These are phyloP conservation scores for Microcebus ravelobensis DNA, from an alignment of 2,113 vertebrate genomes.

Conservation along the genomic window DNA sequence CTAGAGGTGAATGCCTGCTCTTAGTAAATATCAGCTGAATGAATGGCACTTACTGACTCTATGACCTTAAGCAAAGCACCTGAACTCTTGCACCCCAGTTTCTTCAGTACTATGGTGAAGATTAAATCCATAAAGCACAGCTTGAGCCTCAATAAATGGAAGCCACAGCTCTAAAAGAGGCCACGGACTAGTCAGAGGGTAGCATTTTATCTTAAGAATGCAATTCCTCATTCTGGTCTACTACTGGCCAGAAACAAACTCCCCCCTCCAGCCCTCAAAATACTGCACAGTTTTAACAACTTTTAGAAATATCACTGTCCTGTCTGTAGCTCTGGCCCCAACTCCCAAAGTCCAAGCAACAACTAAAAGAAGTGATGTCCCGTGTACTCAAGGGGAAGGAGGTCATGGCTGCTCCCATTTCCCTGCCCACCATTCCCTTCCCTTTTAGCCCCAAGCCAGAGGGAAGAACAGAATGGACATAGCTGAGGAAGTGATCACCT, in stretches of 20 bases:
- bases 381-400: neutral
- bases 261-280: neutral
- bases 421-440: neutral
- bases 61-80: neutral
- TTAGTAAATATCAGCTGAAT: neutral
- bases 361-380: neutral
- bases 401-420: neutral
- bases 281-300: neutral
- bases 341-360: neutral
- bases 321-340: constrained; percentile 31
- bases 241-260: neutral
- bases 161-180: neutral
- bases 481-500: neutral
- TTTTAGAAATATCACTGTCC: constrained; percentile 34
- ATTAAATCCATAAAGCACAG: neutral
- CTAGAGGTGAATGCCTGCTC: constrained; percentile 3
- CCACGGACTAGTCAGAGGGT: neutral
- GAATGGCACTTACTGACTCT: neutral
- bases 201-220: neutral
- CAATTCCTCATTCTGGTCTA: neutral
- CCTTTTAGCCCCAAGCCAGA: neutral
- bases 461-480: neutral
- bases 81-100: constrained; percentile 16
- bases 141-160: neutral
- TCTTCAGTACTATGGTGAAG: neutral